Base-by-base conservation (phyloP, 23 tunicate genomes). In the Halocynthia roretzi region DNA sequence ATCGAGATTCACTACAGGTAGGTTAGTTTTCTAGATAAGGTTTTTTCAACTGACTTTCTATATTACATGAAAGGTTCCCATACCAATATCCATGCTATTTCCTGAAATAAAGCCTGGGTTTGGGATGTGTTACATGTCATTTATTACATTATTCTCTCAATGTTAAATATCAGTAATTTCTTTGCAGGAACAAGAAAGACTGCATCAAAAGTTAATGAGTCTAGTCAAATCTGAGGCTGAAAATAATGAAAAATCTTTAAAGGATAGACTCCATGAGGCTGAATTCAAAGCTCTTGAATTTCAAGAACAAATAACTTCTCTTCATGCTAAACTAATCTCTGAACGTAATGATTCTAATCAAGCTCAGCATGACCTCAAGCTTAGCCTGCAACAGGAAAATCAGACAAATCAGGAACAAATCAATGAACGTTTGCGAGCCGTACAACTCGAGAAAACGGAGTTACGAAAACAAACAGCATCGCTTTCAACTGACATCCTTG, bases 261-360 rank as follows among this genome's bases (percentile, higher is more conserved):
- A 83, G 20, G 85, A 78, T 14, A 49, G 84, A n/a, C 76, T 81
- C 49, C 71, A 62, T 15, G 69, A 80, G 75, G 66, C 80, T 85
- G 61, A 75, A 70, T 48, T 60, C 4, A 67, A 72, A 6, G 61
- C 80, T 21, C 84, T 78, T 65, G 69, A 56, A 10, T 75, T 89
- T n/a, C 79, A 71, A 62, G 70, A 76, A n/a, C 89, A 84, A 60
- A 54, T 83, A 2, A 75, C 86, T 18, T 80, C 87, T 14, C 64
- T 81, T 7, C 84, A 89, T 62, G 72, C 88, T 10, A 80, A 71
- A 20, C 18, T 89, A 62, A 61, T 67, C 44, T 81, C 81, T 31
- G 96, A 89, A 63, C 60, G 96, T 54, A 51, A 67, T n/a, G 56
- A 61, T 19, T 83, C 87, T 53, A 88, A 89, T 62, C 88, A 89